phyloP scores from a whole-genome alignment of 1,140 invertebrate genomes.

The Magallana angulata region DNA sequence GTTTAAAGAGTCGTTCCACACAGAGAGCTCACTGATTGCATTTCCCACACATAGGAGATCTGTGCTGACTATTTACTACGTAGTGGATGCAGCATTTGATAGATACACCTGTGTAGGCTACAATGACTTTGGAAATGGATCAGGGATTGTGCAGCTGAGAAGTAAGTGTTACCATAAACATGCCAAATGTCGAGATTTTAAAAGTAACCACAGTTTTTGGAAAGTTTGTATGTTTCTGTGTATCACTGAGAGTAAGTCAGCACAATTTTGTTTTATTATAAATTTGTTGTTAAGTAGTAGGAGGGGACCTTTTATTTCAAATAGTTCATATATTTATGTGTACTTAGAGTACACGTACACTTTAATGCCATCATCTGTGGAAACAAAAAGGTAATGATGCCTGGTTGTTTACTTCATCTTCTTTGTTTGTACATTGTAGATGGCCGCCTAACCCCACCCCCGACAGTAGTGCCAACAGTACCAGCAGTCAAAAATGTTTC shows the following conservation, averaged over 20 bases:
- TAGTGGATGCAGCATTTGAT: slow-evolving; percentile 46
- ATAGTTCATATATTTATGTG: too few relatives aligned
- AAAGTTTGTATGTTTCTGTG: too few relatives aligned
- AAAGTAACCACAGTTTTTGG: too few relatives aligned
- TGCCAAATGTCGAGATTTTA: too few relatives aligned
- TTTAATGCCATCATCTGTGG: too few relatives aligned
- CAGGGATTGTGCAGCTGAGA: slow-evolving; percentile 34
- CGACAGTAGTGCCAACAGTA: background rate
- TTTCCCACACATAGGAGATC: slow-evolving; percentile 10
- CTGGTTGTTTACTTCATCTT: background rate
- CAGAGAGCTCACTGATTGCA: background rate
- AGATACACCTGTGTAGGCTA: slow-evolving; percentile 51
- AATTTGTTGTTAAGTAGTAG: too few relatives aligned
- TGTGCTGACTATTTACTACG: slow-evolving; percentile 40
- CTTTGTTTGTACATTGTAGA: slow-evolving; percentile 32
- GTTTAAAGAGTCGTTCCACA: background rate
- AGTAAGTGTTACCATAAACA: slow-evolving; percentile 29
- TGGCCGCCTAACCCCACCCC: background rate
- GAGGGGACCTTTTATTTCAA: too few relatives aligned
- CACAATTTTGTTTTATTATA: too few relatives aligned
- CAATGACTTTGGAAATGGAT: slow-evolving; percentile 51
- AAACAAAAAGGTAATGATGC: too few relatives aligned
- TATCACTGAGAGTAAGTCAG: too few relatives aligned
- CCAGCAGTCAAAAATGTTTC: slow-evolving; percentile 25
- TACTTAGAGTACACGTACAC: too few relatives aligned